Conservation (phyloP, 2,888 invertebrate genomes). For the Hydrotaea cyrtoneurina region DNA sequence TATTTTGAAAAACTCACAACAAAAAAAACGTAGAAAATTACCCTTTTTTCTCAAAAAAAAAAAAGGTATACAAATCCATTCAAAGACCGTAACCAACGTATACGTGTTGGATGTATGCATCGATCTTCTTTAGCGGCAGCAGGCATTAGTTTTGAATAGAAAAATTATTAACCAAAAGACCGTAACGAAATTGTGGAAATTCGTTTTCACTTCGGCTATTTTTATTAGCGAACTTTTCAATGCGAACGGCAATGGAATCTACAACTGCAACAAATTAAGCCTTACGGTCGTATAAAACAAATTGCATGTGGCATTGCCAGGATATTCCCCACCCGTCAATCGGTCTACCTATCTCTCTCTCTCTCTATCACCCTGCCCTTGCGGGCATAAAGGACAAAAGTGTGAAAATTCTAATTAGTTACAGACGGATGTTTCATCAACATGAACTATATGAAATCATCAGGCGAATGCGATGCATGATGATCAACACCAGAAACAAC, state of each 20-base stretch:
- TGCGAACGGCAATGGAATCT: slow-evolving; percentile 58
- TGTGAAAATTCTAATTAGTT: slow-evolving; percentile 82
- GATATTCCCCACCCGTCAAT: too few species aligned
- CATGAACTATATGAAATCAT: slow-evolving; percentile 32
- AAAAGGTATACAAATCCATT: neutral
- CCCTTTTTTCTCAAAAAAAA: slow-evolving; percentile 50
- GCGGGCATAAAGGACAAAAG: slow-evolving; percentile 72
- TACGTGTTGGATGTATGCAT: neutral
- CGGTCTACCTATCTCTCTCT: neutral
- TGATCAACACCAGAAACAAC: neutral
- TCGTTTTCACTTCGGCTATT: slow-evolving; percentile 61
- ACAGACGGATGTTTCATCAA: slow-evolving; percentile 73
- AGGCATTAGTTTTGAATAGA: slow-evolving; percentile 74
- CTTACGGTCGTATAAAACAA: slow-evolving; percentile 49
- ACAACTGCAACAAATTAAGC: slow-evolving; percentile 64
- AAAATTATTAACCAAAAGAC: slow-evolving; percentile 80
- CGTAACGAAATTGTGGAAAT: slow-evolving; percentile 75
- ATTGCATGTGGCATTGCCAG: slow-evolving; percentile 55
- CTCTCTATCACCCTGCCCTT: neutral
- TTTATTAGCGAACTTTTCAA: slow-evolving; percentile 72
- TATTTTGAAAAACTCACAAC: slow-evolving; percentile 31
- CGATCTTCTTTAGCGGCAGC: neutral
- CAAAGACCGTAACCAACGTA: neutral
- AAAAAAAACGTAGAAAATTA: slow-evolving; percentile 1
- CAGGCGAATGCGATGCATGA: neutral